Conservation (phyloP, 2,797 vertebrate genomes). For the Coracias cyanogaster region DNA sequence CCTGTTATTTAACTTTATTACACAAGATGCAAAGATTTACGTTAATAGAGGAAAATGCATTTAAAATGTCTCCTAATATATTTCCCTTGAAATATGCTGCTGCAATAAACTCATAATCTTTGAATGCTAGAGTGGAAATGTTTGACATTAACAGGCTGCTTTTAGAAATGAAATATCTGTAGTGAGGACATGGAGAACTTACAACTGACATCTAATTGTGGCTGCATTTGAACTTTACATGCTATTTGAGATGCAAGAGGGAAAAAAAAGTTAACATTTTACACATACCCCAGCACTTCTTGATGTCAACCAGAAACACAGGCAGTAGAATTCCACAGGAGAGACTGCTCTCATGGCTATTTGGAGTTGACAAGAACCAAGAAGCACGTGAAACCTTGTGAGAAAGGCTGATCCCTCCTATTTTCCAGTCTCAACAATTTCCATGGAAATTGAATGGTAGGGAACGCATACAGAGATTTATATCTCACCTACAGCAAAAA, state of each 20-base stretch:
- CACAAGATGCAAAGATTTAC: conserved; percentile 33
- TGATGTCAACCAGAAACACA: conserved; percentile 22
- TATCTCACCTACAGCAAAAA: background rate
- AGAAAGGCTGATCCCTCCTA: background rate
- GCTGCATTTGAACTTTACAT: background rate
- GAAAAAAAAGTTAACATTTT: background rate
- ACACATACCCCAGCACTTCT: conserved; percentile 9
- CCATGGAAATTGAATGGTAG: background rate
- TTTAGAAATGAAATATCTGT: conserved; percentile 56
- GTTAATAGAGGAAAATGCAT: conserved; percentile 52
- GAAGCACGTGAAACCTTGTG: background rate
- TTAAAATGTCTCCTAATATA: conserved; percentile 53
- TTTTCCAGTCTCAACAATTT: background rate
- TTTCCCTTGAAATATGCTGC: conserved; percentile 56
- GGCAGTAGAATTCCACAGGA: background rate
- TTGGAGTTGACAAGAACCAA: background rate
- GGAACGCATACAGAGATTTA: background rate
- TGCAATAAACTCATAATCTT: conserved; percentile 63
- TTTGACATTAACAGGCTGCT: conserved; percentile 68
- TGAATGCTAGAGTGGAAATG: conserved; percentile 51
- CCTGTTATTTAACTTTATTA: conserved; percentile 22
- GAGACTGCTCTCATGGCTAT: background rate
- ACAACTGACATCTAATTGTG: background rate
- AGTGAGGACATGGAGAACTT: background rate
- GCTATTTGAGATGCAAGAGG: background rate